Evolutionary conservation across 2,113 vertebrate genomes (phyloP), one percentile per base, ranked within the genome.

Genomic region (Eurystomus gularis): DNA sequence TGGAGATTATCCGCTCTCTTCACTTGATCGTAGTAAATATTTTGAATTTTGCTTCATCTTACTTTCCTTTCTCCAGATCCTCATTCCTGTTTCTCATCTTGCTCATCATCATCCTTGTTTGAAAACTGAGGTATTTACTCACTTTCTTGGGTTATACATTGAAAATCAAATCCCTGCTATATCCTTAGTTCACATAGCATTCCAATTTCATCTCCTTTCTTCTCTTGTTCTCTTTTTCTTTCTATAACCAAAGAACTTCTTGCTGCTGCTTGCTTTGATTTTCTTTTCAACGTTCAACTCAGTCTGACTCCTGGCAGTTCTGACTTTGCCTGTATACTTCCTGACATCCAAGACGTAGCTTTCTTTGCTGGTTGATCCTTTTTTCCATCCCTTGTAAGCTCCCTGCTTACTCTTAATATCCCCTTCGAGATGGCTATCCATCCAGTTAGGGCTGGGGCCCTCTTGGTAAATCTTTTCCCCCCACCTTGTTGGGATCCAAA

Each of bases 381-480:
- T 96, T 96, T 95, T 81, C 93, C 91, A 89, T 57, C 24, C 18
- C 28, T 89, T 91, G 61, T 95, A 92, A 97, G 61, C 72, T 96
- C 73, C 81, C 70, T 89, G 35, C 83, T 94, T 97, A 94, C 60
- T 93, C 77, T 87, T 94, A 84, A 95, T 94, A 91, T 71, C 44
- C 77, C 83, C 93, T 94, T 82, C 0, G 17, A 96, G 92, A 93
- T 79, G 61, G 61, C 81, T 93, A 60, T 91, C 95, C 89, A 94
- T 84, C 25, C 66, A 95, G 26, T 72, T 60, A 72, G 48, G 86
- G 35, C 73, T 94, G 81, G 57, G 70, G 78, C 57, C 57, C 54
- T 91, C 44, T 87, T 82, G 44, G 52, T 86, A 91, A 92, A 77
- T 20, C 46, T 78, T 91, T 95, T 96, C 93, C 65, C 88, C 35